Conservation (phyloP, 2,113 vertebrate genomes). For the Sardina pilchardus region DNA sequence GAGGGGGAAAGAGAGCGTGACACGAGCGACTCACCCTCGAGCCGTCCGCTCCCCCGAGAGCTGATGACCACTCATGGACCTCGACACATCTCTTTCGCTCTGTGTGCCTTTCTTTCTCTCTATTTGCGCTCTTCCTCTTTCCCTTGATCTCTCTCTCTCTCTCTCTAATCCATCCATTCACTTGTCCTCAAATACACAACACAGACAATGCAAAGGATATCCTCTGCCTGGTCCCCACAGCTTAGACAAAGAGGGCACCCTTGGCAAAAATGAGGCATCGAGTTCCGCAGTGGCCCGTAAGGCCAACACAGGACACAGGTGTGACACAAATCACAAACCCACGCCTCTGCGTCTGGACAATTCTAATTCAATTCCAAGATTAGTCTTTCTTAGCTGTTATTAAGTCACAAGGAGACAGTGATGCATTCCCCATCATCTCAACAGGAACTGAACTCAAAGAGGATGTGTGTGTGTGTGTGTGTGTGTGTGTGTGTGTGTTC, state of each 20-base stretch:
- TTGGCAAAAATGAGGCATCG: not conserved
- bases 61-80: not conserved
- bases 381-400: not conserved
- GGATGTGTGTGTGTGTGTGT: slow-evolving; percentile 8
- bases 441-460: not conserved
- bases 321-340: not conserved
- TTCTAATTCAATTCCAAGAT: not conserved
- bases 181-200: not conserved
- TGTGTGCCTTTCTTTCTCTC: not conserved
- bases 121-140: not conserved
- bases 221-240: not conserved
- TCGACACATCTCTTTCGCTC: not conserved
- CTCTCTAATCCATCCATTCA: not conserved
- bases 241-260: not conserved
- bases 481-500: slow-evolving; percentile 1
- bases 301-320: slow-evolving; percentile 7
- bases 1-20: slow-evolving; percentile 6
- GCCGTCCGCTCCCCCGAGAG: not conserved
- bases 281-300: not conserved
- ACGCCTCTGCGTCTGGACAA: not conserved
- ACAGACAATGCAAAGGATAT: slow-evolving; percentile 12
- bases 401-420: not conserved
- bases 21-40: not conserved
- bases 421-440: not conserved
- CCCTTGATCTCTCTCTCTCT: not conserved